Base-by-base conservation (phyloP, 2,888 invertebrate species). In the Apeira syringaria region DNA sequence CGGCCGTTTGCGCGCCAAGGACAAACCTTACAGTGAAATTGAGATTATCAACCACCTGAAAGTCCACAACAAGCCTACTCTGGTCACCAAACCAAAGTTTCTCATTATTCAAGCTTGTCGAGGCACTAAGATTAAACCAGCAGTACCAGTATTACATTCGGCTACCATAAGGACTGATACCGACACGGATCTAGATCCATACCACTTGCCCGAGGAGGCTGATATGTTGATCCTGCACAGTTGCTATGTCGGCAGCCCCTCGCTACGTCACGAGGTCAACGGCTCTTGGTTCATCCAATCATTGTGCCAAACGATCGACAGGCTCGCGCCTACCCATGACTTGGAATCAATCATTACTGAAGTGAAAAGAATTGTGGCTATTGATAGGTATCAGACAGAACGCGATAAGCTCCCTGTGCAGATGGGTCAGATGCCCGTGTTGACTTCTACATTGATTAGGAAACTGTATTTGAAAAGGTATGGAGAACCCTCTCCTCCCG, bases 271-370 rank as follows among this genome's bases (percentile, higher is more conserved):
- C 35, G 52, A 50, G 34, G 10, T 38, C 1, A n/a, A 60, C 24
- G 86, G 86, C 3, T 71, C 83, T 1, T 87, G 86, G 87, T 78
- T 86, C 46, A 77, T 87, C 6, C 87, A 86, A 35, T 67, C 77
- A 0, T 57, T 87, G 0, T 87, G 86, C 53, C 56, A 52, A 5
- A 77, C 80, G 47, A 81, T 87, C 11, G 55, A 71, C 3, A 38
- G 64, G 9, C 48, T 77, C 2, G 62, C 80, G 0, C 18, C 54
- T 0, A 62, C 59, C 0, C 53, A 65, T 1, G 85, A 87, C 32
- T 40, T 87, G 0, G 78, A 78, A 46, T 69, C 82, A 0, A 87
- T 87, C 5, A 54, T 84, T 17, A 78, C 71, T 1, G 78, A 75
- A 17, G 79, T 84, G 1, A 81, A 82, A 26, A 60, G 73, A 1